These are phyloP conservation scores for Radopholus similis DNA, from an alignment of 1,140 invertebrate genomes.

Conservation along the genomic window DNA sequence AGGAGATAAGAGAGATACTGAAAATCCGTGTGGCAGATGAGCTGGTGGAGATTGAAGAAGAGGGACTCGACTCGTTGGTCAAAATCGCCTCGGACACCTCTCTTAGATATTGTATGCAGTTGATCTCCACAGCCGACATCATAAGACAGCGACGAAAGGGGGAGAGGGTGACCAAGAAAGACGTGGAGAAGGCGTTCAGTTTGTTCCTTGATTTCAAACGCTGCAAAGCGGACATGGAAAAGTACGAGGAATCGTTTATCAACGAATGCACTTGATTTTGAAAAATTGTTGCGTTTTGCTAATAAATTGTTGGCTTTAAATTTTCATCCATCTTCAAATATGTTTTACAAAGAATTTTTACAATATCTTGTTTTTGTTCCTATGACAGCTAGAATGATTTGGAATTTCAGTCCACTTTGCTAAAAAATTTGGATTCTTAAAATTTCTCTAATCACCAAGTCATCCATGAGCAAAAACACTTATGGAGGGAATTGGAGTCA, in stretches of 20 bases:
- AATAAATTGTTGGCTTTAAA: too few species aligned
- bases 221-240: conserved; percentile 85
- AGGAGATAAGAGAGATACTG: conserved; percentile 50
- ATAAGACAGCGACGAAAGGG: conserved; percentile 70
- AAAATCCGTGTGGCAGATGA: conserved; percentile 74
- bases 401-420: too few species aligned
- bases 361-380: too few species aligned
- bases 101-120: conserved; percentile 84
- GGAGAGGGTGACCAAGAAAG: conserved; percentile 70
- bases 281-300: too few species aligned
- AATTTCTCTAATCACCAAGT: too few species aligned
- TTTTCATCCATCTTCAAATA: too few species aligned
- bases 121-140: conserved; percentile 89
- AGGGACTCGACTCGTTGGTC: conserved; percentile 84
- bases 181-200: conserved; percentile 88
- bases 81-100: conserved; percentile 86
- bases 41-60: conserved; percentile 87
- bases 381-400: too few species aligned
- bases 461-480: too few species aligned
- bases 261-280: conserved; percentile 27
- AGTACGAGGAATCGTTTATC: conserved; percentile 67
- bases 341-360: too few species aligned
- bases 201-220: conserved; percentile 88
- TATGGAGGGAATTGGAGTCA: too few species aligned
- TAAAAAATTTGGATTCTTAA: too few species aligned